These are phyloP conservation scores for Catharus ustulatus DNA, from an alignment of 2,797 vertebrate species.

Conservation along the genomic window DNA sequence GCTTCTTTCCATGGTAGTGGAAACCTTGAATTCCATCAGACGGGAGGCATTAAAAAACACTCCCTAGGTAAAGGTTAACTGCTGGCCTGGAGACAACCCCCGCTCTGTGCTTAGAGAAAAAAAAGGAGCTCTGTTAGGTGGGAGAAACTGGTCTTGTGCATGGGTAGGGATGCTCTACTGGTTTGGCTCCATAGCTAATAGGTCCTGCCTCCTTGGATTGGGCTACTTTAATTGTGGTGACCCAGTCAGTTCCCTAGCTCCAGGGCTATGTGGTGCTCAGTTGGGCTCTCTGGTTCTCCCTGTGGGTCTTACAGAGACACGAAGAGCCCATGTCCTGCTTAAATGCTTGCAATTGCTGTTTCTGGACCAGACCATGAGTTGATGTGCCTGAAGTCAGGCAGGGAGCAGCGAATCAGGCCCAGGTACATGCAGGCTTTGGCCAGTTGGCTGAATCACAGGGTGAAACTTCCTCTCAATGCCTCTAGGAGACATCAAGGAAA, in stretches of 20 bases:
- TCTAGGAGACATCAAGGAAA: not conserved
- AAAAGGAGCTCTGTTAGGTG: not conserved
- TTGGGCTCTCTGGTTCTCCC: not conserved
- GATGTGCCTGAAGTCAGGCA: not conserved
- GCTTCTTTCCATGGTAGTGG: not conserved
- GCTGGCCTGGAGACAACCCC: not conserved
- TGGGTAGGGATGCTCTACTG: not conserved
- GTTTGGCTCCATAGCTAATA: not conserved
- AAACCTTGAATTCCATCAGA: not conserved
- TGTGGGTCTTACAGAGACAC: not conserved
- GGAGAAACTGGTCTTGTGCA: not conserved
- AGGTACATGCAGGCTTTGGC: not conserved
- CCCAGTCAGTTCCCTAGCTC: not conserved
- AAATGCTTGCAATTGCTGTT: not conserved
- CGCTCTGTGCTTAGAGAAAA: not conserved
- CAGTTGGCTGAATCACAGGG: not conserved
- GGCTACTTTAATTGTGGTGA: not conserved
- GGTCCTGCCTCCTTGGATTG: not conserved
- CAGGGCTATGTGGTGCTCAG: rapidly evolving
- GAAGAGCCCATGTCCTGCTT: not conserved
- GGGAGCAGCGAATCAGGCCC: not conserved
- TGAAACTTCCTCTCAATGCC: not conserved
- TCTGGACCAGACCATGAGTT: not conserved
- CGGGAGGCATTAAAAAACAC: not conserved
- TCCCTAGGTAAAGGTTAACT: not conserved